Evolutionary conservation across 1,140 invertebrate genomes (phyloP).

Genomic region (Rhizoglyphus robini): DNA sequence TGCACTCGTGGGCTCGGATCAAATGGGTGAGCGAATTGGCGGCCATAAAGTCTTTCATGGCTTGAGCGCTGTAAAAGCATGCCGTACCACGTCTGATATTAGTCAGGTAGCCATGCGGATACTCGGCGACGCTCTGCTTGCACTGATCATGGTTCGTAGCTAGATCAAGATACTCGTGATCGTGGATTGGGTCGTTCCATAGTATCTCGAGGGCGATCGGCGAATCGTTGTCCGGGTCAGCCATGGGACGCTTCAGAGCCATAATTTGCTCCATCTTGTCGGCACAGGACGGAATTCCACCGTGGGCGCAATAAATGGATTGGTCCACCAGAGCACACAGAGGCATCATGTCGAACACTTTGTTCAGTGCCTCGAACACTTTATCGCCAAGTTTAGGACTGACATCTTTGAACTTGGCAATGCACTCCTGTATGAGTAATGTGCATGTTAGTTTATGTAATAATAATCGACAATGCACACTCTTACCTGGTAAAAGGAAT

Average conservation of each 20-base stretch:
- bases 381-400: conserved; percentile 40
- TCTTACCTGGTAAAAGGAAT: too few species aligned
- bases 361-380: conserved; percentile 52
- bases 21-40: conserved; percentile 50
- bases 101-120: conserved; percentile 44
- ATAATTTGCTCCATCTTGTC: conserved; percentile 41
- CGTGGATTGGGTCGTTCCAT: conserved; percentile 54
- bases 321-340: conserved; percentile 52
- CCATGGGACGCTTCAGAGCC: conserved; percentile 46
- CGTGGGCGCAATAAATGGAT: conserved; percentile 56
- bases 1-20: conserved; percentile 55
- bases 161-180: conserved; percentile 20
- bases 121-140: background rate
- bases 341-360: conserved; percentile 52
- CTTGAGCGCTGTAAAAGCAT: conserved; percentile 50
- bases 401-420: background rate
- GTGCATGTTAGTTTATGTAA: conserved; percentile 47
- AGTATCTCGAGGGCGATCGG: conserved; percentile 55
- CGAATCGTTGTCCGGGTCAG: conserved; percentile 47
- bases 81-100: conserved; percentile 53
- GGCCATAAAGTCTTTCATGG: conserved; percentile 49
- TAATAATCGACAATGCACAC: conserved; percentile 51
- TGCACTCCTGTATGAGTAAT: conserved; percentile 35
- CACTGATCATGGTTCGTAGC: background rate
- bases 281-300: conserved; percentile 50